Percentiles rank a stretch among this genome's conserved stretches.
phyloP scores from a whole-genome alignment of 2,113 vertebrate species.

The Hippocampus barbouri region DNA sequence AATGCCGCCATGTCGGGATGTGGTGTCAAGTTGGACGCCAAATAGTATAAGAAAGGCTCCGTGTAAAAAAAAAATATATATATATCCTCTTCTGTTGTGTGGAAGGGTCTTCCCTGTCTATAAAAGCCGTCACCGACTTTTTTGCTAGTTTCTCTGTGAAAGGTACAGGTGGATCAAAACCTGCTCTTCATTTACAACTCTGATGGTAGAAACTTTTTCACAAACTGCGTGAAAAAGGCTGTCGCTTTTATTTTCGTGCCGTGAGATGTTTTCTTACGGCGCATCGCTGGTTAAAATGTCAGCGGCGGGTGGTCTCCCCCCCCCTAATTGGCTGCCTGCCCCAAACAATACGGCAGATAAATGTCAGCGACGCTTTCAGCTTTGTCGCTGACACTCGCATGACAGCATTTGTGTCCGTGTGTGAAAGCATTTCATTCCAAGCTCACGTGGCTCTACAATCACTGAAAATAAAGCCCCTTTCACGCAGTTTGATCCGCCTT shows the following conservation, averaged over 20 bases:
- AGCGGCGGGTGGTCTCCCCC: not conserved
- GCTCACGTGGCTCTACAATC: not conserved
- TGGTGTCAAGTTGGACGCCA: too few species aligned
- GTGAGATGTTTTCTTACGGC: not conserved
- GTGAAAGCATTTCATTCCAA: not conserved
- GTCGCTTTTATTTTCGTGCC: not conserved
- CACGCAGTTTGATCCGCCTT: too few species aligned
- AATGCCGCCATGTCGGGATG: not conserved
- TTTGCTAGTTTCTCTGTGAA: too few species aligned
- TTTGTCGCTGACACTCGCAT: constrained; percentile 13
- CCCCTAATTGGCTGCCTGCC: constrained; percentile 50
- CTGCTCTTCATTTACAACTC: not conserved
- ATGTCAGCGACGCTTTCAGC: constrained; percentile 55
- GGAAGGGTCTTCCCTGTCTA: too few species aligned
- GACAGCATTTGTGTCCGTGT: constrained; percentile 14
- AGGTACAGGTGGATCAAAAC: not conserved
- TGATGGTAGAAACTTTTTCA: not conserved
- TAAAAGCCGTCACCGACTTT: too few species aligned
- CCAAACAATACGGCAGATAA: constrained; percentile 52
- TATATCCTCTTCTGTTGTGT: too few species aligned
- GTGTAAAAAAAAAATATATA: too few species aligned
- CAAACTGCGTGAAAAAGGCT: not conserved
- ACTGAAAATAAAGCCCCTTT: not conserved
- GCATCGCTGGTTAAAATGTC: not conserved
- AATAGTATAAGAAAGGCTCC: too few species aligned